Percentiles rank a stretch among this genome's conserved stretches.
Evolutionary conservation across 1,140 invertebrate species (phyloP).

Genomic region (Atopsyche davidsoni): DNA sequence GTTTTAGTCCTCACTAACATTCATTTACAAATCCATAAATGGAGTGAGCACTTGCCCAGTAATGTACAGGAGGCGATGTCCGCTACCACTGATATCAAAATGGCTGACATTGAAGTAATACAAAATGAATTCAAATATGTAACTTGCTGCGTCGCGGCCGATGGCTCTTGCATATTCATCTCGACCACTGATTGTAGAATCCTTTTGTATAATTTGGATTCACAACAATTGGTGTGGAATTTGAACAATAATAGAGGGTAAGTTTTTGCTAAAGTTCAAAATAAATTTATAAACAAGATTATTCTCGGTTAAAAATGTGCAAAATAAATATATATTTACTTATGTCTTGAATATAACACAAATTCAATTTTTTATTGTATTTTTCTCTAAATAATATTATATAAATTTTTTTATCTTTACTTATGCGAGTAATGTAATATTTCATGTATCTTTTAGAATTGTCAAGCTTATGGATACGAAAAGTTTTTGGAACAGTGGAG

Average conservation of each 20-base stretch:
- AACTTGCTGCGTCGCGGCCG: constrained; percentile 5
- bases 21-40: constrained; percentile 17
- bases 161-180: constrained; percentile 13
- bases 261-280: constrained; percentile 1
- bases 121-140: constrained; percentile 13
- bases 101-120: constrained; percentile 12
- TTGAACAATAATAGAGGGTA: constrained; percentile 24
- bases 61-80: background rate
- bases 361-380: no score
- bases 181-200: constrained; percentile 20
- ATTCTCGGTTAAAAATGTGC: background rate
- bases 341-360: no score
- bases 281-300: background rate
- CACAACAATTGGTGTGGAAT: constrained; percentile 7
- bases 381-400: no score
- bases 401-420: no score
- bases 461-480: constrained; percentile 10
- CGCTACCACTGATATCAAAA: constrained; percentile 14
- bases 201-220: constrained; percentile 21
- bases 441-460: constrained; percentile 6
- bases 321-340: no score
- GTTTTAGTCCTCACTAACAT: constrained; percentile 15
- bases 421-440: no score
- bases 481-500: background rate
- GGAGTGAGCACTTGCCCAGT: constrained; percentile 12